Evolutionary conservation across 2,797 vertebrate species (phyloP).

Genomic region (Spea hammondii): DNA sequence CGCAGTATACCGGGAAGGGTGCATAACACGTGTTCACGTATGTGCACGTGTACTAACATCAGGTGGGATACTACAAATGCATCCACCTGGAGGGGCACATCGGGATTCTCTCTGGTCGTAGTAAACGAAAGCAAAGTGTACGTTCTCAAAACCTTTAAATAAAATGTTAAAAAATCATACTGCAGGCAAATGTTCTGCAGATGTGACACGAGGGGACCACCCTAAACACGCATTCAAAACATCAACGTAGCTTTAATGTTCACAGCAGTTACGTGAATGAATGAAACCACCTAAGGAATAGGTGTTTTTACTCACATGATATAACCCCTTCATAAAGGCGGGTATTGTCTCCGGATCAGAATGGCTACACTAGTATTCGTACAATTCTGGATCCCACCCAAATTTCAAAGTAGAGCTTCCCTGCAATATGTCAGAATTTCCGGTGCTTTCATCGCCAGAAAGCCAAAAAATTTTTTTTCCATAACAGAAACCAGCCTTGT

Average conservation of each 20-base stretch:
- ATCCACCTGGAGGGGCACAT: too few species aligned
- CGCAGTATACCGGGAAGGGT: too few species aligned
- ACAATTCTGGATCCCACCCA: slow-evolving; percentile 55
- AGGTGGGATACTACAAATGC: too few species aligned
- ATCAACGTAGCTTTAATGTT: neutral
- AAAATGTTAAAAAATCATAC: too few species aligned
- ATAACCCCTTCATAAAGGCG: slow-evolving; percentile 40
- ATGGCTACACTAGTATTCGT: slow-evolving; percentile 43
- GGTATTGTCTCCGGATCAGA: slow-evolving; percentile 53
- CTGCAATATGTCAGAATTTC: slow-evolving; percentile 59
- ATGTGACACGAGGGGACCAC: too few species aligned
- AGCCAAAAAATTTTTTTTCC: slow-evolving; percentile 6
- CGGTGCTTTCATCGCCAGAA: slow-evolving; percentile 50
- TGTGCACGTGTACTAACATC: too few species aligned
- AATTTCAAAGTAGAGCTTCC: slow-evolving; percentile 54
- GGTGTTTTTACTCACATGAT: neutral
- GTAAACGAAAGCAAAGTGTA: too few species aligned
- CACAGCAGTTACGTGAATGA: neutral
- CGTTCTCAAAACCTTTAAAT: too few species aligned
- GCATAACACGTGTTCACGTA: too few species aligned
- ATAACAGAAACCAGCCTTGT: slow-evolving; percentile 41
- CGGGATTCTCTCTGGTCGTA: too few species aligned
- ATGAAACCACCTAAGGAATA: neutral
- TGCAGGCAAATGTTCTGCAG: too few species aligned
- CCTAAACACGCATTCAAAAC: too few species aligned